Conservation (phyloP, 2,113 vertebrate genomes). For the Neodon shergylaensis region DNA sequence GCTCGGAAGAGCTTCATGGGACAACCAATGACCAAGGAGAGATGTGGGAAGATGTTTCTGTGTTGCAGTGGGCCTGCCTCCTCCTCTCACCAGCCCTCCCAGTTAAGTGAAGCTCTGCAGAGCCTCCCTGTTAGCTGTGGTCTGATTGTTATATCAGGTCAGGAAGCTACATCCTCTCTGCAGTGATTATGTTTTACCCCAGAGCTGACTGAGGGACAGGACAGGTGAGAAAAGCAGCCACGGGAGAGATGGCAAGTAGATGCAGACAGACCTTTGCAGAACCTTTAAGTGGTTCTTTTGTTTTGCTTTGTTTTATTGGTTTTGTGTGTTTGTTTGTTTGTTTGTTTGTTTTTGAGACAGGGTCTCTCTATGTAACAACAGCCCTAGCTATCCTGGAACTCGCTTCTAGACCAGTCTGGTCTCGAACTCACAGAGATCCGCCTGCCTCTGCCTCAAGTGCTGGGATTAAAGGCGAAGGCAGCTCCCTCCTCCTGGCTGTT, state of each 20-base stretch:
- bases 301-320: too few relatives aligned
- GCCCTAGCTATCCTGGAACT: too few relatives aligned
- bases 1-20: neutral
- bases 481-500: too few relatives aligned
- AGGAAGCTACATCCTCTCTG: neutral
- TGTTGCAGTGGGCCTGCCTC: neutral
- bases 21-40: neutral
- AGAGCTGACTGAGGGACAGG: neutral
- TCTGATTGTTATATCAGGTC: fast-evolving
- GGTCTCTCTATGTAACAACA: too few relatives aligned
- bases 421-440: too few relatives aligned
- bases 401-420: too few relatives aligned
- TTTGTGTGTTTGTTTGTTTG: too few relatives aligned
- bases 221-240: neutral
- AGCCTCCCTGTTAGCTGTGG: neutral
- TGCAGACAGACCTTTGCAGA: neutral
- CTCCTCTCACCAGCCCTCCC: neutral
- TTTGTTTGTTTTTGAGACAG: too few relatives aligned
- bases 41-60: neutral
- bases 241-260: neutral
- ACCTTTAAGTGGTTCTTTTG: neutral
- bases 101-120: neutral
- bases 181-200: neutral
- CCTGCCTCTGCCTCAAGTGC: too few relatives aligned
- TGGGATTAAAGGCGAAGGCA: too few relatives aligned